Conservation (phyloP, 2,888 invertebrate species). For the Koerneria pararmatus region DNA sequence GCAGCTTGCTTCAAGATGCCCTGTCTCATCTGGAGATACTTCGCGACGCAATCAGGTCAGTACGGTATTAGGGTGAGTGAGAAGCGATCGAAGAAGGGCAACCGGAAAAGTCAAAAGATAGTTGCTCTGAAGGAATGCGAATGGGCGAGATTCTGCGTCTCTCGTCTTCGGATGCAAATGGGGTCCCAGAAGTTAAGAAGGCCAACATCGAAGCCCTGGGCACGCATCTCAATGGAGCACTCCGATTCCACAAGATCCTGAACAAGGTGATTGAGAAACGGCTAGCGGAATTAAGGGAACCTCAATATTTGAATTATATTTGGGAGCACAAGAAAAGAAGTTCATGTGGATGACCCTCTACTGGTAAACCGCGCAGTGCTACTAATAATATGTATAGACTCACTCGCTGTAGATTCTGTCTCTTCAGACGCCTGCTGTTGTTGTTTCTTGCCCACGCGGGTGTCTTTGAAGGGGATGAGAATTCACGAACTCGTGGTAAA, state of each 20-base stretch:
- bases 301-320: no score
- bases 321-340: no score
- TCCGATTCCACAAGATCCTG: conserved; percentile 54
- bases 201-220: conserved; percentile 48
- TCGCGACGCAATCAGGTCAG: conserved; percentile 52
- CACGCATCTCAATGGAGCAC: conserved; percentile 51
- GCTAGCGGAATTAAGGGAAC: neutral
- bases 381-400: no score
- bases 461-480: no score
- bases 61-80: neutral
- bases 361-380: no score
- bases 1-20: conserved; percentile 55
- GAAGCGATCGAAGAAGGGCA: no score
- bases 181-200: conserved; percentile 54
- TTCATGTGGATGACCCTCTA: no score
- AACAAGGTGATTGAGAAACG: conserved; percentile 34
- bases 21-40: conserved; percentile 57
- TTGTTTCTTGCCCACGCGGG: no score
- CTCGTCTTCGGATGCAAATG: conserved; percentile 50
- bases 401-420: neutral
- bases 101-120: no score
- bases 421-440: no score
- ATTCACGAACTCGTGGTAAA: no score
- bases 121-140: conserved; percentile 43
- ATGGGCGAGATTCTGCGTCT: conserved; percentile 56